Evolutionary conservation across 2,113 vertebrate genomes (phyloP), one percentile per base, ranked within the genome.

Genomic region (Psittacula cyanocephala): DNA sequence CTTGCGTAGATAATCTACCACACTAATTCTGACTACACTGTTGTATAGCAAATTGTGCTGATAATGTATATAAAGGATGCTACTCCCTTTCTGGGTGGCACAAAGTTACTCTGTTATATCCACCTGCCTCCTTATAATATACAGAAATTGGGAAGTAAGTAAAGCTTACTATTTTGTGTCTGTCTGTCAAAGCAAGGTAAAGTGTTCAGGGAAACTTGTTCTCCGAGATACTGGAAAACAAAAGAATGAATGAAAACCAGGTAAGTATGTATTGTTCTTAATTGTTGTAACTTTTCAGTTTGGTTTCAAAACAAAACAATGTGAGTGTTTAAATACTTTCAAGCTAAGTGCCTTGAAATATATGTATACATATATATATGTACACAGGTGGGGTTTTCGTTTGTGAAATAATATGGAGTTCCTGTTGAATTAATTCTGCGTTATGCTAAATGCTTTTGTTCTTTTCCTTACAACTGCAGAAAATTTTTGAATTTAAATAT

Each of bases 341-440:
- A 76, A 86, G 29, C 3, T 74, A 43, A 89, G 35, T 79, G 20
- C 10, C 35, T 72, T 79, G 25, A 44, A 64, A 65, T 46, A 3
- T 53, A 5, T n/a, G 5, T 16, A 12, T 13, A 16, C 0, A 5
- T 5, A n/a, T 19, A 8, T 35, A 10, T 28, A 27, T n/a, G 6
- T 13, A 33, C 6, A 23, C 4, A 11, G 55, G 9, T 20, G 7
- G 2, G 27, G 44, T 25, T 16, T 46, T 35, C 52, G 39, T 62
- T n/a, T 3, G 47, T 37, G 18, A 82, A 92, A 88, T 52, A 52
- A 70, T 29, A 10, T 63, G 47, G 20, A 59, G 68, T 67, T 60
- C 31, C 16, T 71, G 9, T 33, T 86, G 28, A 89, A 41, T 46
- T 60, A 60, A 79, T 71, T 71, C 17, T 63, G 18, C 4, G 3